Percentiles rank a stretch among this genome's conserved stretches.
phyloP scores from a whole-genome alignment of 2,888 invertebrate genomes.

The Lissonota sp. region DNA sequence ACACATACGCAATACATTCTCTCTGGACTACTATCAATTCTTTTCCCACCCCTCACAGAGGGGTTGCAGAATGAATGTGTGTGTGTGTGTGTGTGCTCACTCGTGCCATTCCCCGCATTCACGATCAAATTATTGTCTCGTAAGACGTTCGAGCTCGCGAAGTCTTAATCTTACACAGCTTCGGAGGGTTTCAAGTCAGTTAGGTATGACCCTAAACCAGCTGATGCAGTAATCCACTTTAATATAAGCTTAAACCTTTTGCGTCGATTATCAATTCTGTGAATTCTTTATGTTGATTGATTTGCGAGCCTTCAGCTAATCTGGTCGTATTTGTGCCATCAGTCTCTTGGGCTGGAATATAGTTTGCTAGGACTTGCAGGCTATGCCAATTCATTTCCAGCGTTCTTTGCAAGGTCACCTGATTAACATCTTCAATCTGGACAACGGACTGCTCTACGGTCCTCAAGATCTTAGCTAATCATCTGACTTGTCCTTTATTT shows the following conservation, averaged over 20 bases:
- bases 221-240: not conserved
- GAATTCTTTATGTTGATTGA: slow-evolving; percentile 31
- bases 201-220: not conserved
- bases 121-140: slow-evolving; percentile 21
- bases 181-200: not conserved
- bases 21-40: slow-evolving; percentile 32
- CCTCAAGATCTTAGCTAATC: slow-evolving; percentile 54
- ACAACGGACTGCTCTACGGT: slow-evolving; percentile 75
- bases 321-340: not conserved
- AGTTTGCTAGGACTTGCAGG: slow-evolving; percentile 9
- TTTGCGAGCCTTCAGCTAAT: not conserved
- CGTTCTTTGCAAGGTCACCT: not conserved
- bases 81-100: not conserved
- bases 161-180: slow-evolving; percentile 15
- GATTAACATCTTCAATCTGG: slow-evolving; percentile 52
- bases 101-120: slow-evolving; percentile 29
- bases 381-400: slow-evolving; percentile 44
- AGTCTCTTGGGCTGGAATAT: not conserved
- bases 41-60: slow-evolving; percentile 25
- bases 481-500: slow-evolving; percentile 24
- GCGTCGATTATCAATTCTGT: slow-evolving; percentile 9
- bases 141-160: not conserved
- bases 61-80: slow-evolving; percentile 44
- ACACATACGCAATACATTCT: slow-evolving; percentile 7
- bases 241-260: not conserved